phyloP scores from a whole-genome alignment of 2,888 invertebrate species.

The Drosophila limbata region DNA sequence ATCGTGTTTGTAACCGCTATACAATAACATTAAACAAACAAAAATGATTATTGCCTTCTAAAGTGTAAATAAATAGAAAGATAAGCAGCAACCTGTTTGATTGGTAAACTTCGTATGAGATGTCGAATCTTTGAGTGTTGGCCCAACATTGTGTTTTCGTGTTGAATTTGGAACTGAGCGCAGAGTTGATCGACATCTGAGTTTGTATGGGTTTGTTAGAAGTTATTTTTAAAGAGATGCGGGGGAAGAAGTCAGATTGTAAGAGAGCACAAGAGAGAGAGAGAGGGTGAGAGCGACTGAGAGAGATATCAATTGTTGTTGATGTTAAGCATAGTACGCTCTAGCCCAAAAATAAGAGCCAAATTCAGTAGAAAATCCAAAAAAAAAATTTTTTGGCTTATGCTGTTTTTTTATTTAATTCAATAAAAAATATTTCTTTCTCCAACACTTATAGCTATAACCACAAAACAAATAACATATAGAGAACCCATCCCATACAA shows the following conservation, averaged over 20 bases:
- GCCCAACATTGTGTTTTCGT: constrained; percentile 1
- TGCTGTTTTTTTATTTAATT: no score
- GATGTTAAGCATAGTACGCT: no score
- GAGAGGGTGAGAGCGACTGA: background rate
- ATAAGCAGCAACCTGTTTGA: background rate
- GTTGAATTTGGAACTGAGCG: background rate
- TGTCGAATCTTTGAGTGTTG: background rate
- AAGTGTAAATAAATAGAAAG: background rate
- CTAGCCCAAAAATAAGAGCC: no score
- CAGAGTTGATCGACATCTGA: background rate
- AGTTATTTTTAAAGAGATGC: background rate
- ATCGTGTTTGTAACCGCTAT: background rate
- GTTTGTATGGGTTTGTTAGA: background rate
- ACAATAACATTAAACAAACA: background rate
- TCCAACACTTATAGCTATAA: no score
- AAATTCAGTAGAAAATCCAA: no score
- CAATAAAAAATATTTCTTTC: no score
- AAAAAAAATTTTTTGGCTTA: no score
- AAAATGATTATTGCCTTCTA: background rate
- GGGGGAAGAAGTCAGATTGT: background rate
- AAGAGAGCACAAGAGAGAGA: background rate
- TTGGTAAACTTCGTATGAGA: background rate
- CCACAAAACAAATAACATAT: no score
- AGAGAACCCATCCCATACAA: no score
- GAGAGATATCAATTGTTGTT: background rate